These are phyloP conservation scores for Prionailurus bengalensis DNA, from an alignment of 2,113 vertebrate species.

Conservation along the genomic window DNA sequence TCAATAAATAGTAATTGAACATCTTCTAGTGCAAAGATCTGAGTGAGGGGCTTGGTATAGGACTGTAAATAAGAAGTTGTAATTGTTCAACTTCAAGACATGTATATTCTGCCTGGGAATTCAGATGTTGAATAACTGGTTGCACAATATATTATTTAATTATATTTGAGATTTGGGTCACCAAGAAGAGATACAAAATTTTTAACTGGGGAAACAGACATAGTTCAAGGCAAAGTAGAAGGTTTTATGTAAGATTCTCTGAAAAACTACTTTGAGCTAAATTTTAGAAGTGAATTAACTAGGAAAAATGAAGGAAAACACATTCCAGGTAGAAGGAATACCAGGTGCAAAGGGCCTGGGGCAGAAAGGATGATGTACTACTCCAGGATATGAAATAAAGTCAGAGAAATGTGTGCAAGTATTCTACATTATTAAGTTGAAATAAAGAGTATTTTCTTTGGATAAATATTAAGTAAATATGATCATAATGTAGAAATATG, in stretches of 20 bases:
- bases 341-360: neutral
- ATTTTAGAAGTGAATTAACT: conserved; percentile 30
- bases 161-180: neutral
- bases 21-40: neutral
- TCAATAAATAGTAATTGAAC: conserved; percentile 22
- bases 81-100: neutral
- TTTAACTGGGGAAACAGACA: neutral
- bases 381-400: neutral
- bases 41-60: neutral
- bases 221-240: neutral
- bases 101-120: neutral
- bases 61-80: neutral
- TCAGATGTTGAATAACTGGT: neutral
- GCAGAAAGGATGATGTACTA: neutral
- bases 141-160: neutral
- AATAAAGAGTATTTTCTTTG: neutral
- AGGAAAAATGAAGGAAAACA: neutral
- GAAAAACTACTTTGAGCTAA: conserved; percentile 11
- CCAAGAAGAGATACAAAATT: neutral
- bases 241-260: neutral
- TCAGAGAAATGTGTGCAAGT: conserved; percentile 18
- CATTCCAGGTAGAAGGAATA: neutral
- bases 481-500: conserved; percentile 2
- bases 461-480: conserved; percentile 46
- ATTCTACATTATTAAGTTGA: conserved; percentile 9